Evolutionary conservation across 2,797 vertebrate genomes (phyloP), one percentile per base, ranked within the genome.

Genomic region (Ibycter americanus): DNA sequence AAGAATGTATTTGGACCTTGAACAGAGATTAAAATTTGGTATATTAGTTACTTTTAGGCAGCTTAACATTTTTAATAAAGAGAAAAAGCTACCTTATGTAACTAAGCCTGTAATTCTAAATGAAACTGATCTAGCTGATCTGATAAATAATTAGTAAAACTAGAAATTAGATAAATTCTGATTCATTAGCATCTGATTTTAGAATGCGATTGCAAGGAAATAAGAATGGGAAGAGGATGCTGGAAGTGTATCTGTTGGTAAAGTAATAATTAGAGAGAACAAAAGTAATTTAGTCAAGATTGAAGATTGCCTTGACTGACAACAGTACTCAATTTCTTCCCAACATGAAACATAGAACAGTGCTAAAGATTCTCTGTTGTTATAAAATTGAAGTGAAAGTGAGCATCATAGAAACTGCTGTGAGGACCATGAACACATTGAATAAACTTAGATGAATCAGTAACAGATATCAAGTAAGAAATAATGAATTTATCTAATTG

Each of bases 61-160:
- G 72, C 70, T 93, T 93, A 95, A 93, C 18, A 4, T 59, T 94
- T 82, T 95, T 94, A 92, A 93, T 55, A 65, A 68, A 74, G 91
- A 89, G 59, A 77, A 93, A 92, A 83, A 84, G 72, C 79, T 29
- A 2, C 56, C 52, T 96, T 68, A 36, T 27, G 82, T 93, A 95
- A 91, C 62, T 72, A 91, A 95, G 66, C 38, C 81, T 83, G 4
- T 88, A 86, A 88, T 90, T 91, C 91, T 88, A 93, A 94, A 80
- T 84, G n/a, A 91, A 95, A 63, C 54, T 36, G 46, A 82, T 78
- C 90, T 91, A 83, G 46, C 29, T 71, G 31, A 63, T 93, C 84
- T 49, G 78, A 79, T 87, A 91, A 89, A 65, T 79, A 90, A 89
- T 72, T 82, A 83, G 61, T 79, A 51, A 93, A 85, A 66, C 7